These are phyloP conservation scores for Eretmochelys imbricata DNA, from an alignment of 2,113 vertebrate genomes.

Conservation along the genomic window DNA sequence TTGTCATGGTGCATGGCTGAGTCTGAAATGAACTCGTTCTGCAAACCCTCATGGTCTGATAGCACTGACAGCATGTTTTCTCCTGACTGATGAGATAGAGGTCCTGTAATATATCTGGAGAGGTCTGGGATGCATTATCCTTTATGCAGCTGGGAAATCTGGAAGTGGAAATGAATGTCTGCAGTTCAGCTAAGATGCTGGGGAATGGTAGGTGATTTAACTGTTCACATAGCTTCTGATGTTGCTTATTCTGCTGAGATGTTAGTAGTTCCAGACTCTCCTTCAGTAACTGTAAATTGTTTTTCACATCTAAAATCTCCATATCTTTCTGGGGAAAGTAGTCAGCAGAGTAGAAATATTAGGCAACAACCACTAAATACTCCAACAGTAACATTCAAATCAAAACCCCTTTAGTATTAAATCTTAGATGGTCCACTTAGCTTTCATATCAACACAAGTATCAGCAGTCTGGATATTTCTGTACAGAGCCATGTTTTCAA, in stretches of 20 bases:
- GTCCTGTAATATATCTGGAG: constrained; percentile 42
- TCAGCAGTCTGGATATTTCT: background rate
- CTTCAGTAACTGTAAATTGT: constrained; percentile 66
- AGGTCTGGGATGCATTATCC: constrained; percentile 79
- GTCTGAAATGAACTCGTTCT: background rate
- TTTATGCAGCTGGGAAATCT: background rate
- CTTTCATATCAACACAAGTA: background rate
- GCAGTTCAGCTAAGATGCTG: constrained; percentile 67
- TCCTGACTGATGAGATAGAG: background rate
- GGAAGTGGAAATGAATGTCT: background rate
- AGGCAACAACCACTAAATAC: background rate
- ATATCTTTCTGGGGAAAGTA: constrained; percentile 73
- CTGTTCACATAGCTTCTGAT: constrained; percentile 71
- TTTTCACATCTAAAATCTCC: constrained; percentile 78
- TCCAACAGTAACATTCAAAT: background rate
- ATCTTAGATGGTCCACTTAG: background rate
- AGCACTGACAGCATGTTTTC: rapidly evolving
- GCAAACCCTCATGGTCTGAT: background rate
- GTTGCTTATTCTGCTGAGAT: constrained; percentile 69
- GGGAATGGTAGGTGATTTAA: constrained; percentile 57
- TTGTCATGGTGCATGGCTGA: background rate
- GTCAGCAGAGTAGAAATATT: constrained; percentile 10
- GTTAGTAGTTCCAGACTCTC: constrained; percentile 73
- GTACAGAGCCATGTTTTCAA: background rate
- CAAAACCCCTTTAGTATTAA: background rate